phyloP scores from a whole-genome alignment of 2,113 vertebrate species.

The Centrocercus urophasianus region DNA sequence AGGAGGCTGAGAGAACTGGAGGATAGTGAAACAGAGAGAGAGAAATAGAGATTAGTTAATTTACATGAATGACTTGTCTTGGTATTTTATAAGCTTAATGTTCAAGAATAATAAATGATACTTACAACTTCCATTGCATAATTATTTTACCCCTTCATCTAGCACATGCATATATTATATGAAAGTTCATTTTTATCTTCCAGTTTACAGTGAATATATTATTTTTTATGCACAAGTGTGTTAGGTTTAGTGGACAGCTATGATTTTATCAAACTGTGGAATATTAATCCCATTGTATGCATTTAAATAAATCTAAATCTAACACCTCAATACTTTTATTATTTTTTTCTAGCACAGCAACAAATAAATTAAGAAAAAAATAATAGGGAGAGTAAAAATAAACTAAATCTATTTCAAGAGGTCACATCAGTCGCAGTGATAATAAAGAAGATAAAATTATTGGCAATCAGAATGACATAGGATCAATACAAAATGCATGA shows the following conservation, averaged over 20 bases:
- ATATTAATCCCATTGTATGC: background rate
- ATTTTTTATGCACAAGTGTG: background rate
- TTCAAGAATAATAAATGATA: background rate
- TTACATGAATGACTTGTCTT: background rate
- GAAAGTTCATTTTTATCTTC: background rate
- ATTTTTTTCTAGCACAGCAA: background rate
- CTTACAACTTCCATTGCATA: background rate
- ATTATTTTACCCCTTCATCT: background rate
- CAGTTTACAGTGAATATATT: background rate
- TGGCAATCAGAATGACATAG: background rate
- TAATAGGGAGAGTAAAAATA: background rate
- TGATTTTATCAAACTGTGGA: background rate
- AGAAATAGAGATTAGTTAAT: background rate
- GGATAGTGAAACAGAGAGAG: background rate
- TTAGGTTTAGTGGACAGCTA: background rate
- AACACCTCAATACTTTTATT: background rate
- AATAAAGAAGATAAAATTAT: background rate
- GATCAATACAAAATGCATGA: conserved; percentile 27
- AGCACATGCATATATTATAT: accelerated
- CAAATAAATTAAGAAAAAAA: background rate
- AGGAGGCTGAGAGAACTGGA: background rate
- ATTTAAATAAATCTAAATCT: background rate
- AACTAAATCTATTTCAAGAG: background rate
- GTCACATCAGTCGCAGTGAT: background rate
- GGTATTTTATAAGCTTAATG: background rate